phyloP scores from a whole-genome alignment of 2,888 invertebrate species.

The Drosophila nigritarsus region DNA sequence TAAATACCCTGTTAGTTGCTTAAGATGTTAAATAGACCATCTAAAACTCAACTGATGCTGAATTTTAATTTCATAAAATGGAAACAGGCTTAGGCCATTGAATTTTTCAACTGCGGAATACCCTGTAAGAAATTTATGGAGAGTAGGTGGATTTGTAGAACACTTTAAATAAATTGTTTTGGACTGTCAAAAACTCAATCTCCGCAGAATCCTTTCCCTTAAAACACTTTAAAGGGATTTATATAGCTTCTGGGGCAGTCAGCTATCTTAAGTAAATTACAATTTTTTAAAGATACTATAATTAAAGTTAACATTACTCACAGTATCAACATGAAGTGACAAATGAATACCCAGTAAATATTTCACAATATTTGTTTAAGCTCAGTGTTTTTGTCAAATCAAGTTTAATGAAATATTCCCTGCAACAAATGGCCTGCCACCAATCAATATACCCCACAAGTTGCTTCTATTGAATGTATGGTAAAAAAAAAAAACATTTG shows the following conservation, averaged over 20 bases:
- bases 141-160: rapidly evolving
- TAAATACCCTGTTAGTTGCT: not conserved
- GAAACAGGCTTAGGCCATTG: not conserved
- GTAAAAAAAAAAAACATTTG: constrained; percentile 53
- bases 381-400: no score
- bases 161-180: not conserved
- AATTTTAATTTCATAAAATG: not conserved
- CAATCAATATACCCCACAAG: constrained; percentile 30
- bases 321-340: not conserved
- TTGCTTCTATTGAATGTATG: constrained; percentile 13
- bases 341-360: no score
- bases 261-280: not conserved
- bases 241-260: not conserved
- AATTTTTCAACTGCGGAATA: not conserved
- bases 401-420: not conserved
- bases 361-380: rapidly evolving
- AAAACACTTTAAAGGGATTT: not conserved
- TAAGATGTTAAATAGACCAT: no score
- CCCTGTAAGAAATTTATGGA: not conserved
- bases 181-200: not conserved
- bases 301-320: not conserved
- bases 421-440: not conserved
- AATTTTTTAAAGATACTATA: not conserved
- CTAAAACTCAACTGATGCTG: not conserved
- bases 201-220: not conserved